These are phyloP conservation scores for Hypolimnas misippus DNA, from an alignment of 2,888 invertebrate species.

Conservation along the genomic window DNA sequence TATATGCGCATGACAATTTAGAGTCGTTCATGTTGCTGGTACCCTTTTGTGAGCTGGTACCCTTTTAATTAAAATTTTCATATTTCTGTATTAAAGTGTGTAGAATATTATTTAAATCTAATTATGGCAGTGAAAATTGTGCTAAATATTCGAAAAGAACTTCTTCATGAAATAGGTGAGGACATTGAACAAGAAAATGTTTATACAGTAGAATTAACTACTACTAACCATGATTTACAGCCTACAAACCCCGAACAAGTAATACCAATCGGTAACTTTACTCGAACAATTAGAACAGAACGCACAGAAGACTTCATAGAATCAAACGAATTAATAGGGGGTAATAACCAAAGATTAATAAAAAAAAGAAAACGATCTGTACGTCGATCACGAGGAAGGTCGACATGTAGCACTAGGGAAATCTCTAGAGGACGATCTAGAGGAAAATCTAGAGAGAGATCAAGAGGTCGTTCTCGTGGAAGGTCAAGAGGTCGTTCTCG, in stretches of 20 bases:
- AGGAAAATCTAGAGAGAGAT: conserved; percentile 15
- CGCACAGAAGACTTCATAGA: neutral
- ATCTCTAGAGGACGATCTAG: conserved; percentile 21
- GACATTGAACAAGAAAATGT: conserved; percentile 15
- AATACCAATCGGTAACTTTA: neutral
- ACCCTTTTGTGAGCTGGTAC: neutral
- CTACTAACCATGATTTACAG: neutral
- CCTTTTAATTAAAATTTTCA: neutral
- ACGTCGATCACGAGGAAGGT: conserved; percentile 16
- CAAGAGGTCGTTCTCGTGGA: conserved; percentile 24
- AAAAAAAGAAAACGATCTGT: conserved; percentile 23
- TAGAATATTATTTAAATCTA: neutral
- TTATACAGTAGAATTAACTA: conserved; percentile 15
- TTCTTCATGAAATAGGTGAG: conserved; percentile 25
- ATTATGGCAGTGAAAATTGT: conserved; percentile 24
- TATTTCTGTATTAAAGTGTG: neutral
- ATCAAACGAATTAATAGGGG: neutral
- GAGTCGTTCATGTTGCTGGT: no score
- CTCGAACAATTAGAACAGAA: neutral
- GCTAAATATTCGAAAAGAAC: conserved; percentile 13
- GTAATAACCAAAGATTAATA: neutral
- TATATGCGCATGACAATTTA: no score
- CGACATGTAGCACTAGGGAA: no score
- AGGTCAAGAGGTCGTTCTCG: conserved; percentile 23
- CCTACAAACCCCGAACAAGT: neutral